phyloP scores from a whole-genome alignment of 2,113 vertebrate species.

The Circaetus cinerascens region DNA sequence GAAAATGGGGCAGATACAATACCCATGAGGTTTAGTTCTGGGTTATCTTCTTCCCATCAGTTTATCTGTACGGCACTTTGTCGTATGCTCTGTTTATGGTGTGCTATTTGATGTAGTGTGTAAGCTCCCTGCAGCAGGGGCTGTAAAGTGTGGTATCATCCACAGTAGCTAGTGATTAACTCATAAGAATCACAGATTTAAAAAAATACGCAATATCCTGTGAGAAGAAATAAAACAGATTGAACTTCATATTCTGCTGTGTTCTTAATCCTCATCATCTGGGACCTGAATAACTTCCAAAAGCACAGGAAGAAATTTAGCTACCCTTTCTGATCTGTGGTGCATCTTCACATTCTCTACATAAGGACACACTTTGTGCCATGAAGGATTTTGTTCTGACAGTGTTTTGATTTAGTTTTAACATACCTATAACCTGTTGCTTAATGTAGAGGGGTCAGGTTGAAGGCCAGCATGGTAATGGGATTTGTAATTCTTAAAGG shows the following conservation, averaged over 20 bases:
- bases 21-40: not conserved
- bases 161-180: not conserved
- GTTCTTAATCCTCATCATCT: not conserved
- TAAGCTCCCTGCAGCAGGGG: not conserved
- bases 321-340: not conserved
- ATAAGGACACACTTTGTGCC: not conserved
- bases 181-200: not conserved
- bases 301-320: not conserved
- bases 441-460: not conserved
- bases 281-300: not conserved
- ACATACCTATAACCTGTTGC: not conserved
- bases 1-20: not conserved
- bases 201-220: not conserved
- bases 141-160: not conserved
- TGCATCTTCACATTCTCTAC: not conserved
- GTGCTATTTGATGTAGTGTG: not conserved
- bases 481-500: not conserved
- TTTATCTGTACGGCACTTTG: not conserved
- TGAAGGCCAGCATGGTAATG: not conserved
- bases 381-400: not conserved
- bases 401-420: not conserved
- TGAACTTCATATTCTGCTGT: not conserved
- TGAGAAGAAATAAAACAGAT: not conserved
- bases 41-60: not conserved
- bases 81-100: not conserved